phyloP scores from a whole-genome alignment of 1,140 invertebrate species.

The Marisa cornuarietis region DNA sequence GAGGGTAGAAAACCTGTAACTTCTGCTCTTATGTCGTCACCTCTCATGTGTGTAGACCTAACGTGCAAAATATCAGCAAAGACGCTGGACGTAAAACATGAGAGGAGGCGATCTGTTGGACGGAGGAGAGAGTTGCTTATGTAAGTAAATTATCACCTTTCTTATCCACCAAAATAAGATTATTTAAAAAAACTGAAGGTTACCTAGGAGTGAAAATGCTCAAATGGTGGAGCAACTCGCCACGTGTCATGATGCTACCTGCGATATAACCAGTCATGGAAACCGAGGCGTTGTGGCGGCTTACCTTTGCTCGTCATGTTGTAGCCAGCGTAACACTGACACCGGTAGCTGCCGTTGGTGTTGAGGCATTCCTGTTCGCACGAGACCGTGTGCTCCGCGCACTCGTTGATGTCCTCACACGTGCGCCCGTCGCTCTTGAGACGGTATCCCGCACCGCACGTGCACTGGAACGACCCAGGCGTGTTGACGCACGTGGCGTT shows the following conservation, averaged over 20 bases:
- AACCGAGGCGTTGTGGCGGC: neutral
- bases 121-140: no score
- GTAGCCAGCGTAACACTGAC: conserved; percentile 8
- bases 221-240: neutral
- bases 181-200: neutral
- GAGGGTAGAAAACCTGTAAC: no score
- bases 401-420: conserved; percentile 27
- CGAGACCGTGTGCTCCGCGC: neutral
- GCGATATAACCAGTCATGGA: neutral
- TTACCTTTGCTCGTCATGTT: conserved; percentile 19
- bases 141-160: no score
- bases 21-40: no score
- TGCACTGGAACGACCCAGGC: conserved; percentile 17
- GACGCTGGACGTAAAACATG: no score
- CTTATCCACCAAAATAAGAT: neutral
- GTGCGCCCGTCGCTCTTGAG: neutral
- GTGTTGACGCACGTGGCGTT: conserved; percentile 10
- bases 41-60: no score
- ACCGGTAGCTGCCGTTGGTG: conserved; percentile 16
- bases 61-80: no score
- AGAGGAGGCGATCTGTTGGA: no score
- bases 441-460: conserved; percentile 5
- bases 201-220: neutral
- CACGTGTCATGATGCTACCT: neutral
- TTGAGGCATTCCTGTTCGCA: conserved; percentile 18